Evolutionary conservation across 2,797 vertebrate genomes (phyloP).

Genomic region (Thamnophis elegans): DNA sequence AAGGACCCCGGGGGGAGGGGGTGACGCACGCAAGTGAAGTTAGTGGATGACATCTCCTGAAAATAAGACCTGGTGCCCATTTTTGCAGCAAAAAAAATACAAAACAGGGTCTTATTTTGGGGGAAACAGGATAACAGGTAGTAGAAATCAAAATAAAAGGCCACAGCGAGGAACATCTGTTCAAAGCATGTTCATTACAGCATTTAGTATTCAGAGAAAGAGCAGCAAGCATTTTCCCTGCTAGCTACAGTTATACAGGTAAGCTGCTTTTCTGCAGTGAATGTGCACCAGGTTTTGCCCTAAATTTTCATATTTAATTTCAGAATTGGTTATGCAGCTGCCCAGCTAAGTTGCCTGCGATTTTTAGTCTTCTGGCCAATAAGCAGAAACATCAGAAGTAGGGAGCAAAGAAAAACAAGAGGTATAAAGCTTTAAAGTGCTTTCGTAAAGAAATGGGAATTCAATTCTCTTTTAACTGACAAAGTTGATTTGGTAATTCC

Average conservation of each 20-base stretch:
- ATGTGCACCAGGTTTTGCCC: not conserved
- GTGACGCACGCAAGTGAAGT: no score
- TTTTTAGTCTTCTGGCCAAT: not conserved
- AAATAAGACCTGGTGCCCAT: no score
- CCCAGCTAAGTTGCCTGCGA: not conserved
- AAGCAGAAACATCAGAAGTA: not conserved
- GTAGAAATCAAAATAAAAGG: not conserved
- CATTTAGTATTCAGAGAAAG: not conserved
- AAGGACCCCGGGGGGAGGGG: no score
- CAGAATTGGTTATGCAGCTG: not conserved
- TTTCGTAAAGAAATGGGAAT: not conserved
- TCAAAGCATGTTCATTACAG: not conserved
- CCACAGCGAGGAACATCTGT: not conserved
- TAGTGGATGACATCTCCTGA: no score
- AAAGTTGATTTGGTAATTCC: not conserved
- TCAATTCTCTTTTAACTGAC: not conserved
- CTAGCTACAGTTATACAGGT: not conserved
- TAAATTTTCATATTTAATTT: not conserved
- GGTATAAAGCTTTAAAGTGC: not conserved
- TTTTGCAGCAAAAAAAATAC: no score
- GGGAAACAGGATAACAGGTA: not conserved
- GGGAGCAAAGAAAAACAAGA: not conserved
- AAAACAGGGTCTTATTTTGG: no score
- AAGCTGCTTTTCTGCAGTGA: not conserved
- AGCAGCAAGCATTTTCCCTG: not conserved